These are phyloP conservation scores for Leptinotarsa haldemani DNA, from an alignment of 2,888 invertebrate species.

Conservation along the genomic window DNA sequence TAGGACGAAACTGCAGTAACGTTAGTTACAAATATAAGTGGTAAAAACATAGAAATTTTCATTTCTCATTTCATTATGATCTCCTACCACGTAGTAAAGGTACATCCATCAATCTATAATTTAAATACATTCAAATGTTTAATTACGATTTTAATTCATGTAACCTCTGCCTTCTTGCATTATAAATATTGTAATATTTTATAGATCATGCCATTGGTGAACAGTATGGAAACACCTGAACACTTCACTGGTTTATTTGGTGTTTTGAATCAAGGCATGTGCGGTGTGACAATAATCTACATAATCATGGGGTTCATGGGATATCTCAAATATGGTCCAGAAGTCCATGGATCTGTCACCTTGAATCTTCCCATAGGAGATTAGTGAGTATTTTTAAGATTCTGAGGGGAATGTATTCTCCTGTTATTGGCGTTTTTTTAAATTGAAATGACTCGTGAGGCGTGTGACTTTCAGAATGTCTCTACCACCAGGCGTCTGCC, in stretches of 20 bases:
- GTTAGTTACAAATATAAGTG: no score
- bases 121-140: no score
- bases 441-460: slow-evolving; percentile 44
- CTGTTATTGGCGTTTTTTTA: slow-evolving; percentile 46
- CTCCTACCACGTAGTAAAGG: no score
- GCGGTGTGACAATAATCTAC: slow-evolving; percentile 87
- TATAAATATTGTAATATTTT: slow-evolving; percentile 42
- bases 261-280: slow-evolving; percentile 92
- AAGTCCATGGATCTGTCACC: slow-evolving; percentile 82
- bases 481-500: no score
- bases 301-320: slow-evolving; percentile 94
- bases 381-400: slow-evolving; percentile 67
- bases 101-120: no score
- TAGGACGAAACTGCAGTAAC: no score
- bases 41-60: no score
- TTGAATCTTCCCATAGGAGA: slow-evolving; percentile 79
- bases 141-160: no score
- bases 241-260: slow-evolving; percentile 87
- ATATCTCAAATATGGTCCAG: slow-evolving; percentile 82
- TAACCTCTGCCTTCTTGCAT: background rate
- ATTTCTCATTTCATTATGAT: no score
- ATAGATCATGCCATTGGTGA: slow-evolving; percentile 92
- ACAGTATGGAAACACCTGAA: slow-evolving; percentile 89
- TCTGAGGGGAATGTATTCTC: background rate
- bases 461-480: no score